Base-by-base conservation (phyloP, 1,140 invertebrate genomes). In the Camponotus pennsylvanicus region DNA sequence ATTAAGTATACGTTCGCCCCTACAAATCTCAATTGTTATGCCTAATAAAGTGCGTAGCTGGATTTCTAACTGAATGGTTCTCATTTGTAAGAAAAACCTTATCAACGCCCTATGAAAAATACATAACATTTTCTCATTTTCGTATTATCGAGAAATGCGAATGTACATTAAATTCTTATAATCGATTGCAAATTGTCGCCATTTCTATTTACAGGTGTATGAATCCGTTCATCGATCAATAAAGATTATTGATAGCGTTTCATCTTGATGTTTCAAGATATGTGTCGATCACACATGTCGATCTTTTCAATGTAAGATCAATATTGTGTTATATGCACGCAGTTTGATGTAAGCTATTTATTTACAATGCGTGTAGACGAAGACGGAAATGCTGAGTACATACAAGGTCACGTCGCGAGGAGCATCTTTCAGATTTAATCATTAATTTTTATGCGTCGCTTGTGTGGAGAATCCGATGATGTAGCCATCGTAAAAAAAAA, bases 331-430 rank as follows among this genome's bases (percentile, higher is more conserved):
- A 37, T 9, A 40, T 9, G 6, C 82, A 45, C 15, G 21, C 73
- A 55, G 64, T 40, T 71, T 57, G 40, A 52, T 27, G 61, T 45
- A 61, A 61, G 49, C 7, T 15, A 82, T 27, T 61, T 83, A 83
- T 83, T 61, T 61, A 80, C 45, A 21, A 80, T 15, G 18, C 40
- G 69, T 40, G 42, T 63, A 75, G 79, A 83, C 69, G 79, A 83
- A 73, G 79, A 83, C 69, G 79, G 79, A 73, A 61, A 83, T 83
- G 69, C 69, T 73, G 69, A 83, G 79, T 73, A 83, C 55, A 70
- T 83, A 70, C 27, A 73, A 45, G 27, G 52, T 82, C 67, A 82
- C 79, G 79, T 82, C 70, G 67, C 67, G 79, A 73, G 69, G 66
- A 52, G 42, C 40, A 45, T 83, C 18, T 63, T 73, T 61, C 55